Conservation (phyloP, 1,140 invertebrate genomes). For the Hydropsyche tenuis region DNA sequence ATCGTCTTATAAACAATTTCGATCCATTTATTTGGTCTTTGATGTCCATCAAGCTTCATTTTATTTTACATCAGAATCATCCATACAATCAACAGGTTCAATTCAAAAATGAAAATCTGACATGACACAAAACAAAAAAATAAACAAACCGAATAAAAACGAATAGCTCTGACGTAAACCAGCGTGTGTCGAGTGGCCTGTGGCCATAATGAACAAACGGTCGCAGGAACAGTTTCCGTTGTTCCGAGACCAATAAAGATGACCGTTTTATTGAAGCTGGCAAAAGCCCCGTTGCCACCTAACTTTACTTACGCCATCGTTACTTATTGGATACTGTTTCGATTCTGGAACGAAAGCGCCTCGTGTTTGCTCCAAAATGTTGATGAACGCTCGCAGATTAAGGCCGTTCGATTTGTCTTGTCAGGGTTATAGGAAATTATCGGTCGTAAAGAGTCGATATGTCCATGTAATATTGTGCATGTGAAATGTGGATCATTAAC, state of each 20-base stretch:
- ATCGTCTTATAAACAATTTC: too few relatives aligned
- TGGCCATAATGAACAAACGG: constrained; percentile 25
- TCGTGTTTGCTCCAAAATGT: background rate
- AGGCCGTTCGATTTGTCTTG: background rate
- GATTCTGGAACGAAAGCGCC: background rate
- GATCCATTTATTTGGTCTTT: too few relatives aligned
- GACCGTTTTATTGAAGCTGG: constrained; percentile 17
- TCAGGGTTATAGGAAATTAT: too few relatives aligned
- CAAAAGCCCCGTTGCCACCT: background rate
- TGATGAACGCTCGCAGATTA: background rate
- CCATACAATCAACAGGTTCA: too few relatives aligned
- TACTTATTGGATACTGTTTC: background rate
- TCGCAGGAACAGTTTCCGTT: constrained; percentile 14
- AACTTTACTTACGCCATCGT: background rate
- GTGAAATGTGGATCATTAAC: too few relatives aligned
- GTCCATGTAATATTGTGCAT: too few relatives aligned
- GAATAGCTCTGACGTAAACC: background rate
- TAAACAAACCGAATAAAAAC: background rate
- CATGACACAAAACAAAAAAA: too few relatives aligned
- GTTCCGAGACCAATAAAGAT: constrained; percentile 35
- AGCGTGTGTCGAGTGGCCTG: background rate
- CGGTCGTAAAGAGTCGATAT: too few relatives aligned
- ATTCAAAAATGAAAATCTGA: too few relatives aligned
- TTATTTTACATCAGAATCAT: too few relatives aligned
- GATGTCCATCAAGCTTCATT: too few relatives aligned